Evolutionary conservation across 2,888 invertebrate species (phyloP).

Genomic region (Cryptophagus acutangulus): DNA sequence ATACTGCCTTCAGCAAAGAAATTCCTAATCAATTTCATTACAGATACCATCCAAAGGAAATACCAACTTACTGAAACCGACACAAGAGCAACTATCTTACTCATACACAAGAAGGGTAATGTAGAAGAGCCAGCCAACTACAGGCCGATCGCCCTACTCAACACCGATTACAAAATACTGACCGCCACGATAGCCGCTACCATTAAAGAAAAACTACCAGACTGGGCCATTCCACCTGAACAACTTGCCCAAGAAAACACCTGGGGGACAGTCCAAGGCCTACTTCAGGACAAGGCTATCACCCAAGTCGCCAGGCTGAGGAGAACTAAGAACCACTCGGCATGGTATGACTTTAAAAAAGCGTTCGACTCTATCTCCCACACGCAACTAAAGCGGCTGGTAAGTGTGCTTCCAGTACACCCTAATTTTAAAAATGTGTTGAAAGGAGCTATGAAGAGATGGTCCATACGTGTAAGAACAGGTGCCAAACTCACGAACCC

Average conservation of each 20-base stretch:
- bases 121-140: conserved; percentile 26
- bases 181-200: conserved; percentile 20
- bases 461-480: conserved; percentile 4
- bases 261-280: conserved; percentile 29
- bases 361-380: conserved; percentile 17
- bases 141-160: conserved; percentile 29
- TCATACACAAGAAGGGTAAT: conserved; percentile 31
- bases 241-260: conserved; percentile 22
- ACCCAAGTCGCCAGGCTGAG: conserved; percentile 17
- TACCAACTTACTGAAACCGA: conserved; percentile 17
- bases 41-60: conserved; percentile 1
- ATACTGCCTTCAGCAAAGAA: conserved; percentile 14
- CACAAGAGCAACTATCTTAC: conserved; percentile 21
- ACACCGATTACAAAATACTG: conserved; percentile 30
- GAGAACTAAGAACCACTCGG: conserved; percentile 17
- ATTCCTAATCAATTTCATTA: conserved; percentile 11
- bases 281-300: conserved; percentile 24
- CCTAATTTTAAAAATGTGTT: conserved; percentile 1
- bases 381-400: conserved; percentile 15
- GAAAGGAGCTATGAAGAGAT: conserved; percentile 9
- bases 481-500: neutral
- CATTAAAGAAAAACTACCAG: conserved; percentile 13
- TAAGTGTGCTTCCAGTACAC: conserved; percentile 16
- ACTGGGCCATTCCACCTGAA: conserved; percentile 19
- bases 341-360: conserved; percentile 22